These are phyloP conservation scores for Formica exsecta DNA, from an alignment of 1,140 invertebrate species.

Conservation along the genomic window DNA sequence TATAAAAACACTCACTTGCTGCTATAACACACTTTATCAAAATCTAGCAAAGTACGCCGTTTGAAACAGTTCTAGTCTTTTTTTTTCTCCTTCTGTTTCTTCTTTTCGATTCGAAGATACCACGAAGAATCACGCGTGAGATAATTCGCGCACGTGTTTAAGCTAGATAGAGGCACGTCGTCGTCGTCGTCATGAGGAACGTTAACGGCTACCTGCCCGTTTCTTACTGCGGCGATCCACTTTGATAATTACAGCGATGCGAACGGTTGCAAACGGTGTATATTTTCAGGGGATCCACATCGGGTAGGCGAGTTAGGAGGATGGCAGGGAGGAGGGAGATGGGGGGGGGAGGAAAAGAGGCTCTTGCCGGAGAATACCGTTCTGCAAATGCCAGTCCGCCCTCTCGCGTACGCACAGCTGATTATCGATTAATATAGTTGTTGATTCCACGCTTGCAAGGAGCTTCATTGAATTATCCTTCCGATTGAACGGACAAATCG, in stretches of 20 bases:
- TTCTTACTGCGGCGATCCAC: conserved; percentile 53
- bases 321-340: neutral
- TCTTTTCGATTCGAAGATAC: neutral
- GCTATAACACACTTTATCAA: conserved; percentile 57
- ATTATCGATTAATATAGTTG: conserved; percentile 76
- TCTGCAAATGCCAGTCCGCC: conserved; percentile 70
- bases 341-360: neutral
- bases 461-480: conserved; percentile 72
- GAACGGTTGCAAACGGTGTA: conserved; percentile 38
- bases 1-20: conserved; percentile 50
- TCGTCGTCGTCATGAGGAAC: conserved; percentile 32
- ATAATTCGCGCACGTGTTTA: conserved; percentile 9
- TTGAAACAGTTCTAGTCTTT: conserved; percentile 14
- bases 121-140: conserved; percentile 40
- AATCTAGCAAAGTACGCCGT: conserved; percentile 35
- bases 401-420: conserved; percentile 56
- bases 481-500: conserved; percentile 69
- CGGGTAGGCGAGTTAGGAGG: neutral
- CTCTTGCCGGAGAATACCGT: conserved; percentile 25
- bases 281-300: conserved; percentile 49
- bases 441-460: conserved; percentile 68
- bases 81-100: neutral
- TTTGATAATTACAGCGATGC: conserved; percentile 59
- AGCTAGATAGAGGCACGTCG: conserved; percentile 20
- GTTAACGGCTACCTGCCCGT: conserved; percentile 52